phyloP scores from a whole-genome alignment of 2,888 invertebrate species.

The Rhabditoides inermis region DNA sequence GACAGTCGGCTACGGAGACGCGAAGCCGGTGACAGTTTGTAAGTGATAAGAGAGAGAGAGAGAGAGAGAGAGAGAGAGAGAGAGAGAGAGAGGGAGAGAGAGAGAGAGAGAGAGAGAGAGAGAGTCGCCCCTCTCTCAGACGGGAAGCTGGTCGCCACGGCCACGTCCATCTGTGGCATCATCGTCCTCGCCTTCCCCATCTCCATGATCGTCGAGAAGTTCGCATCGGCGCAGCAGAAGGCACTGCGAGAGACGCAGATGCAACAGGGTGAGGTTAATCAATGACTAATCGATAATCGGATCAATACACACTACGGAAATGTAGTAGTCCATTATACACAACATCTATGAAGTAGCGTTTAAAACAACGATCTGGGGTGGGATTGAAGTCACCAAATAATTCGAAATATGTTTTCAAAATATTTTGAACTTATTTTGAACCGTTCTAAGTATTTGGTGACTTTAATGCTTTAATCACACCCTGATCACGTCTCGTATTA shows the following conservation, averaged over 20 bases:
- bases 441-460: constrained; percentile 3
- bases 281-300: too few species aligned
- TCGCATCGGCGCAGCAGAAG: constrained; percentile 46
- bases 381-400: background rate
- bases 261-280: constrained; percentile 33
- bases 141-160: constrained; percentile 49
- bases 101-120: too few species aligned
- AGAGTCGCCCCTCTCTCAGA: constrained; percentile 23
- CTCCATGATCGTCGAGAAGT: constrained; percentile 51
- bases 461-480: background rate
- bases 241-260: constrained; percentile 43
- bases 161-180: constrained; percentile 47
- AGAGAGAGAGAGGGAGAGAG: too few species aligned
- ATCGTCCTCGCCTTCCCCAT: constrained; percentile 51
- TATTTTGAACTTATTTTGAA: background rate
- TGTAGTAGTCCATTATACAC: too few species aligned
- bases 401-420: constrained; percentile 3
- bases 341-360: background rate
- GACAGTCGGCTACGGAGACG: constrained; percentile 48
- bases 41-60: too few species aligned
- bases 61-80: too few species aligned
- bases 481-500: background rate
- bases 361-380: background rate
- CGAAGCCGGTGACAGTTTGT: constrained; percentile 42
- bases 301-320: too few species aligned